phyloP scores from a whole-genome alignment of 1,140 invertebrate species.

The Lysiphlebus fabarum region DNA sequence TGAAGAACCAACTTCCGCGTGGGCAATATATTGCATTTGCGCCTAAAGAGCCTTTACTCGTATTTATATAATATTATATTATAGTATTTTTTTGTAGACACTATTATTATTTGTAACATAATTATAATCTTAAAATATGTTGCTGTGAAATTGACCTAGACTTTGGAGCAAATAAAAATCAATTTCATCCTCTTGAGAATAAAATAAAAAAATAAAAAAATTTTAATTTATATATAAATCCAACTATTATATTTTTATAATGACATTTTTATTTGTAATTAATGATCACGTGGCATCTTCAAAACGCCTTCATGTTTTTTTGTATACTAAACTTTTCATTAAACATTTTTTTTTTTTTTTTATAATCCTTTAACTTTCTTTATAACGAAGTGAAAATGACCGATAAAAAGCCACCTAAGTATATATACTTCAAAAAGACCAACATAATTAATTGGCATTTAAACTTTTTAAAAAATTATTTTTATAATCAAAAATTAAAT shows the following conservation, averaged over 20 bases:
- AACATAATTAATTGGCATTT: too few species aligned
- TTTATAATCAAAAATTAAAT: too few species aligned
- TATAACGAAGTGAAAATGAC: slow-evolving; percentile 16
- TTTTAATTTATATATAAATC: too few species aligned
- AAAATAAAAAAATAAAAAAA: neutral
- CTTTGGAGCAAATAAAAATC: too few species aligned
- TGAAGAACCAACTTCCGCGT: slow-evolving; percentile 36
- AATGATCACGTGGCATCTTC: slow-evolving; percentile 31
- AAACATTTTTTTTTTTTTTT: neutral
- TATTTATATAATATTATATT: neutral
- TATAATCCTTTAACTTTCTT: neutral
- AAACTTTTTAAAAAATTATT: too few species aligned
- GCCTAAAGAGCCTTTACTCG: slow-evolving; percentile 24
- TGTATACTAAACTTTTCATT: neutral
- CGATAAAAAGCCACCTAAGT: slow-evolving; percentile 5
- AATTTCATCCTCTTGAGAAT: neutral
- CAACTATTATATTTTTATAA: too few species aligned
- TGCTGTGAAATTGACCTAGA: too few species aligned
- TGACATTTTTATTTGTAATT: slow-evolving; percentile 38
- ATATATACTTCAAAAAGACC: too few species aligned
- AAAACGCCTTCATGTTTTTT: slow-evolving; percentile 27
- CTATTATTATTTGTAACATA: too few species aligned
- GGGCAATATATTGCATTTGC: slow-evolving; percentile 30
- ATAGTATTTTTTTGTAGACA: too few species aligned
- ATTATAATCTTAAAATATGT: too few species aligned